phyloP scores from a whole-genome alignment of 2,888 invertebrate species.

The Amphimallon solstitiale region DNA sequence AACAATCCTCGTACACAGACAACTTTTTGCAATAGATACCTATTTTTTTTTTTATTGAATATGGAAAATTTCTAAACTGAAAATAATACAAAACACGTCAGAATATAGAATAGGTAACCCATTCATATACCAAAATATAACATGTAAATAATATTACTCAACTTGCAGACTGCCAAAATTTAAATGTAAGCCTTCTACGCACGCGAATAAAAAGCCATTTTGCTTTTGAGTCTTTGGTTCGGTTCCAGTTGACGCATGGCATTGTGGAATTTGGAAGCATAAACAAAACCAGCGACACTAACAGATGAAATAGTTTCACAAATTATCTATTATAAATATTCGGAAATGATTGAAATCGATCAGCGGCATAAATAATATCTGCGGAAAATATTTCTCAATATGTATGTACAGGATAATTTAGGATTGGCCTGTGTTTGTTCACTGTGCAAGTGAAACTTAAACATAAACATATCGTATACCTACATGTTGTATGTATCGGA shows the following conservation, averaged over 20 bases:
- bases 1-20: too few species aligned
- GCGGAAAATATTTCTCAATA: conserved; percentile 9
- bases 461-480: too few species aligned
- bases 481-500: too few species aligned
- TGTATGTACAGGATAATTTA: not conserved
- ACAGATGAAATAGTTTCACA: conserved; percentile 15
- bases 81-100: conserved; percentile 5
- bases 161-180: conserved; percentile 20
- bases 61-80: not conserved
- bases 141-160: conserved; percentile 27
- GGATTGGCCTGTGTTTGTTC: not conserved
- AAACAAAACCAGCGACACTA: conserved; percentile 27
- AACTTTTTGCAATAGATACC: too few species aligned
- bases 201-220: conserved; percentile 22
- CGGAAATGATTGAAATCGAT: conserved; percentile 2
- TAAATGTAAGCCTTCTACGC: conserved; percentile 29
- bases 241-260: conserved; percentile 29
- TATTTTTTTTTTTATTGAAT: not conserved
- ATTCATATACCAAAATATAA: conserved; percentile 23
- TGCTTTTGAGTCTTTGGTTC: conserved; percentile 30
- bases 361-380: not conserved
- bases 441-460: not conserved
- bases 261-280: conserved; percentile 28
- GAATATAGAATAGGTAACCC: conserved; percentile 4
- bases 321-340: conserved; percentile 30